Evolutionary conservation across 2,113 vertebrate genomes (phyloP), one percentile per base, ranked within the genome.

Genomic region (Poeciliopsis turrubarensis): DNA sequence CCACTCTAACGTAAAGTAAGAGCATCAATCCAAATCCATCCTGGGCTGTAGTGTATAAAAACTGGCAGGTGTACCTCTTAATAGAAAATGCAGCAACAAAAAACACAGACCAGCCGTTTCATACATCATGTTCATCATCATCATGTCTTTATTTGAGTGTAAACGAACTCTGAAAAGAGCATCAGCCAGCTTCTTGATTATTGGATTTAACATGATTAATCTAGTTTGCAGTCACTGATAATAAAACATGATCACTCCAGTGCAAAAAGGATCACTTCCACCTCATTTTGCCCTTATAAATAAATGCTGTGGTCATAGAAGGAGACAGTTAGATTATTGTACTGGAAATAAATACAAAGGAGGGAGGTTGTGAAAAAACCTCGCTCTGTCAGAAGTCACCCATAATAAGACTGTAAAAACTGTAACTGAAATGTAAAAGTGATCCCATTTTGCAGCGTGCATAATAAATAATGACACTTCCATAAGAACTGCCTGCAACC

Each of bases 81-180:
- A 57, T 9, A 19, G 1, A 17, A 4, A 44, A 44, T 39, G 61
- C 30, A 69, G 30, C 74, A 81, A 86, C 75, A 27, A 68, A 65
- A n/a, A 70, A 60, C 0, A 72, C 61, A 44, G 0, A 10, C n/a
- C 15, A 3, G 32, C 19, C 0, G 1, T 70, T 73, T 85, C 72
- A 60, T 87, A 85, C 82, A 79, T 90, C 87, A 83, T 57, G 8
- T n/a, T 91, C 82, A 79, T 90, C 87, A 82, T 51, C 19, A 51
- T 91, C 83, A 91, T 86, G 86, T 93, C 92, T 93, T 93, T 92
- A 93, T 93, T 93, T 75, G 85, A 81, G 86, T 92, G 93, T 94
- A 94, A 94, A 94, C 92, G 92, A 93, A 92, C 84, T 93, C 89
- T 85, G 82, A 93, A 81, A 88, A 89, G 89, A 92, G 89, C 84